Percentiles rank a stretch among this genome's conserved stretches.
phyloP scores from a whole-genome alignment of 23 tunicate species.

The Corella eumyota region DNA sequence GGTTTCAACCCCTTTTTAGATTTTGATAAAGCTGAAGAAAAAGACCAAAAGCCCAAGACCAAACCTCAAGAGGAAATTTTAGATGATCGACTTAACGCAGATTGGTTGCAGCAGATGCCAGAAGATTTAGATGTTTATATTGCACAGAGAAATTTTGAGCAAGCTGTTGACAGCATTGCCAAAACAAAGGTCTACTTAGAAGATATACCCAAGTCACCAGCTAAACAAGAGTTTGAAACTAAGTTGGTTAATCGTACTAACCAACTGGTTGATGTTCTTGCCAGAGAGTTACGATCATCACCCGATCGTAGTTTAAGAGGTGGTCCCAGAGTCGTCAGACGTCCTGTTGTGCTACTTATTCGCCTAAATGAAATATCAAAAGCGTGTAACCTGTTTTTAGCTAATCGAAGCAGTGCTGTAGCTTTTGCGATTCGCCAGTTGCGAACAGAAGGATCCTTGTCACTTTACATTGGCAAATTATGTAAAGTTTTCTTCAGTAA shows the following conservation, averaged over 20 bases:
- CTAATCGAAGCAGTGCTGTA: constrained; percentile 71
- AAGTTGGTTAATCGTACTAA: constrained; percentile 31
- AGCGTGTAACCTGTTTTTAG: constrained; percentile 77
- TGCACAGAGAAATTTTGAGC: constrained; percentile 87
- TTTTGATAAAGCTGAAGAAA: constrained; percentile 9
- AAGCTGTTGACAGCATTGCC: constrained; percentile 54
- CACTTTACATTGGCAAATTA: constrained; percentile 66
- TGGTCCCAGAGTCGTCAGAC: constrained; percentile 64
- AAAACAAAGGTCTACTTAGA: constrained; percentile 40
- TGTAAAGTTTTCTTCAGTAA: constrained; percentile 77
- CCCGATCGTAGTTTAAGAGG: constrained; percentile 89
- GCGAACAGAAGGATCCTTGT: constrained; percentile 74
- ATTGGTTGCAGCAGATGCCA: constrained; percentile 82
- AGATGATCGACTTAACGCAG: constrained; percentile 33
- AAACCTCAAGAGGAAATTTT: not conserved
- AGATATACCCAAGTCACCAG: constrained; percentile 21
- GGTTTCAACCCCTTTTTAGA: constrained; percentile 15
- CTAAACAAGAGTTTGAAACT: constrained; percentile 22
- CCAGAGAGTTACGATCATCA: constrained; percentile 50
- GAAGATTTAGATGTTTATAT: constrained; percentile 96
- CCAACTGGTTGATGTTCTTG: constrained; percentile 64
- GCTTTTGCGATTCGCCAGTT: constrained; percentile 62
- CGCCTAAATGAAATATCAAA: constrained; percentile 52
- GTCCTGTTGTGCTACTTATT: constrained; percentile 77
- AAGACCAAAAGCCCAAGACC: not conserved